Evolutionary conservation across 2,888 invertebrate genomes (phyloP).

Genomic region (Pterostichus niger): DNA sequence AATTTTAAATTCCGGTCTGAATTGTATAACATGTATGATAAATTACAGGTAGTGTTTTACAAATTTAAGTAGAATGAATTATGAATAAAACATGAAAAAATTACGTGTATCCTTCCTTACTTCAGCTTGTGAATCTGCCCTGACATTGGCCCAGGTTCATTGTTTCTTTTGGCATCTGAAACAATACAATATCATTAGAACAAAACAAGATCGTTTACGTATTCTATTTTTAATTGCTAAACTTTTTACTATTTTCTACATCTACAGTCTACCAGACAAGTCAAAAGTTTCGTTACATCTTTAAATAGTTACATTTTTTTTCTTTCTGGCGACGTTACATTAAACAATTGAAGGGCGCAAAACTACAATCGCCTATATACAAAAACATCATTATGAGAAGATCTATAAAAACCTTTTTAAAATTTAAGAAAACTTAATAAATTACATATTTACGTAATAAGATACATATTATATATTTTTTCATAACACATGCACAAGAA

Average conservation of each 20-base stretch:
- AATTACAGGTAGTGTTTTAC: constrained; percentile 16
- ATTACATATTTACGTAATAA: too few relatives aligned
- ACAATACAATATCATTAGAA: constrained; percentile 53
- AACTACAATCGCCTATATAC: too few relatives aligned
- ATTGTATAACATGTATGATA: constrained; percentile 11
- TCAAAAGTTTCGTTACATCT: too few relatives aligned
- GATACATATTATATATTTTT: too few relatives aligned
- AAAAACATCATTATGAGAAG: too few relatives aligned
- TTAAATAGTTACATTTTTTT: too few relatives aligned
- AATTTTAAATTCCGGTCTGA: constrained; percentile 29
- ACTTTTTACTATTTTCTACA: not conserved
- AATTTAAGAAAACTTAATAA: too few relatives aligned
- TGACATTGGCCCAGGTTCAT: constrained; percentile 65
- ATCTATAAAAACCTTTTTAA: too few relatives aligned
- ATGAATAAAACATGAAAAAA: constrained; percentile 46
- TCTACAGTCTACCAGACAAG: too few relatives aligned
- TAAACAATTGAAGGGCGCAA: too few relatives aligned
- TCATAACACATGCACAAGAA: too few relatives aligned
- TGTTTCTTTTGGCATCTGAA: constrained; percentile 67
- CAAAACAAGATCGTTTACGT: constrained; percentile 30
- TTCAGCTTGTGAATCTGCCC: constrained; percentile 66
- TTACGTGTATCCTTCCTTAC: constrained; percentile 49
- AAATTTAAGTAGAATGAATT: constrained; percentile 22
- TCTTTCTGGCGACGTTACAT: too few relatives aligned
- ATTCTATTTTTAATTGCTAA: constrained; percentile 34